Percentiles rank a stretch among this genome's conserved stretches.
Conservation (phyloP, 2,113 vertebrate genomes). For the Raja brachyura region DNA sequence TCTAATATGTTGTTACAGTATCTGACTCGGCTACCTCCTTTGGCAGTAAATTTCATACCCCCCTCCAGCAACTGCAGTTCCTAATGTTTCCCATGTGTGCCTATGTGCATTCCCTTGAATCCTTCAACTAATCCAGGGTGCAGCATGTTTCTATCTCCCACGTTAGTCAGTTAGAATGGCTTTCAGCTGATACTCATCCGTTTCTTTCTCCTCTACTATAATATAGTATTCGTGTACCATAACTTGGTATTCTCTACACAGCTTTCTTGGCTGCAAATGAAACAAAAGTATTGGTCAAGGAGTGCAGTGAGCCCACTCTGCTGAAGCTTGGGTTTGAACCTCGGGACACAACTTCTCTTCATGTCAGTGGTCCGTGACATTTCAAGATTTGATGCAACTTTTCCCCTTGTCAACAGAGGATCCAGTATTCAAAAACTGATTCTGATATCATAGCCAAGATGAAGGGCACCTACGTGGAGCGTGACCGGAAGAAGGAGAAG, state of each 20-base stretch:
- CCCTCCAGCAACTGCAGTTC: too few relatives aligned
- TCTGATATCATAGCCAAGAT: constrained; percentile 89
- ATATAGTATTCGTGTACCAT: background rate
- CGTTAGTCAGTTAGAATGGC: background rate
- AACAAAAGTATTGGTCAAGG: background rate
- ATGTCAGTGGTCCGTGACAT: background rate
- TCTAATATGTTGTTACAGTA: too few relatives aligned
- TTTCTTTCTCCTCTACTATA: background rate
- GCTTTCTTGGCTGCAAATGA: background rate
- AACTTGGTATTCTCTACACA: background rate
- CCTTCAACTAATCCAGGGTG: too few relatives aligned
- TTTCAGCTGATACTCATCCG: too few relatives aligned
- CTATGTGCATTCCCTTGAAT: too few relatives aligned
- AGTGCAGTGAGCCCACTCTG: too few relatives aligned
- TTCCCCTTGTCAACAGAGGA: constrained; percentile 57
- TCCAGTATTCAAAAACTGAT: constrained; percentile 77
- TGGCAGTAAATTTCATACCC: too few relatives aligned
- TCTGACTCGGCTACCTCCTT: too few relatives aligned
- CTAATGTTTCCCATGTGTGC: background rate
- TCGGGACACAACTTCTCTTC: too few relatives aligned
- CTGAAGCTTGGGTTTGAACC: too few relatives aligned
- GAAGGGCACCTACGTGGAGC: constrained; percentile 69
- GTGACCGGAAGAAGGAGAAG: constrained; percentile 39
- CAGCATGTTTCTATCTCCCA: background rate
- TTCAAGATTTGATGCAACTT: background rate